Base-by-base conservation (phyloP, 1,140 invertebrate genomes). In the Eriosoma lanigerum region DNA sequence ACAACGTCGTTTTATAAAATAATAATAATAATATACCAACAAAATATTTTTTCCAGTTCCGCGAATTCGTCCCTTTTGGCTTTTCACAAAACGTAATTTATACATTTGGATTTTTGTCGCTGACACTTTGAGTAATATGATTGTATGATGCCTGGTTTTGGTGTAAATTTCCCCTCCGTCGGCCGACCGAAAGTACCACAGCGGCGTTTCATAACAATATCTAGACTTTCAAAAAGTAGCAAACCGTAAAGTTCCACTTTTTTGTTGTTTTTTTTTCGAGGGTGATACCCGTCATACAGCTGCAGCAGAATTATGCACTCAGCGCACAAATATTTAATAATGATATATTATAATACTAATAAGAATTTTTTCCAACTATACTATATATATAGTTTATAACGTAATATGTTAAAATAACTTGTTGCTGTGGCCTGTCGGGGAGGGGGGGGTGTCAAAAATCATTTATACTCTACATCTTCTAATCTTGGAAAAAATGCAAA, bases 91-190 rank as follows among this genome's bases (percentile, higher is more conserved):
- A 46, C 46, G 46, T 75, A 29, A 75, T 75, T 38, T 56, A n/a
- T n/a, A 75, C 50, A 58, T 24, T 19, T 26, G 29, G 68, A 5
- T 10, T 58, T 75, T 75, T 56, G 72, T 75, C 72, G 52, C 52
- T 56, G 72, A 75, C 72, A 75, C 29, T 75, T 56, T 75, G 72
- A 75, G 56, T 75, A 75, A 75, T 75, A 52, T 58, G 56, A 58
- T 58, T 75, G 32, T 38, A 56, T 29, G 52, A 19, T 38, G 72
- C 32, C 52, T 56, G 72, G 50, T 58, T 75, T 54, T 6, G 46
- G 26, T 58, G 29, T 38, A 38, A 21, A 17, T 58, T 5, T 15
- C 32, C 72, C n/a, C n/a, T 44, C 12, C 10, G 26, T 17, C 9
- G 26, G 60, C 52, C 21, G 12, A 17, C 0, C 9, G 1, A 26